phyloP scores from a whole-genome alignment of 2,113 vertebrate genomes.

The Chionodraco myersi region DNA sequence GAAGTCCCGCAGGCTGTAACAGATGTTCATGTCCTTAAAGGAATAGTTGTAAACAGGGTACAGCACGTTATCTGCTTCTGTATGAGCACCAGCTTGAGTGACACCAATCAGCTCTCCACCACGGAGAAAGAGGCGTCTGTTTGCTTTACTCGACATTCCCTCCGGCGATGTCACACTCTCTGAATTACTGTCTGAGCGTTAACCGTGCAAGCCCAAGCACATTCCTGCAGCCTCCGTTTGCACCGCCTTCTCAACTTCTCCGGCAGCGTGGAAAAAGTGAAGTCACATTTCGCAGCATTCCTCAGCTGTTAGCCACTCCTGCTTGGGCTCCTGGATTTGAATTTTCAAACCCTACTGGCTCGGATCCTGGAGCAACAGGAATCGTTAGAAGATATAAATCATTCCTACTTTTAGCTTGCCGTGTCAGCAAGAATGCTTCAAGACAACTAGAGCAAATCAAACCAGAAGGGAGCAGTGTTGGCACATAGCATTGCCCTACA shows the following conservation, averaged over 20 bases:
- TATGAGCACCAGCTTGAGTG: not conserved
- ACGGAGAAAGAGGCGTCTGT: slow-evolving; percentile 15
- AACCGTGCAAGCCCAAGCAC: slow-evolving; percentile 59
- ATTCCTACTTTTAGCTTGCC: not conserved
- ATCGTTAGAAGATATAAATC: not conserved
- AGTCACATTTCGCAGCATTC: slow-evolving; percentile 69
- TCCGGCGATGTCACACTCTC: slow-evolving; percentile 15
- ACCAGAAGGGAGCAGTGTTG: not conserved
- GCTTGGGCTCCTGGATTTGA: slow-evolving; percentile 30
- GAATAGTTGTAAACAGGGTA: not conserved
- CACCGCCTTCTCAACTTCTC: slow-evolving; percentile 12
- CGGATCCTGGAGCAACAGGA: not conserved
- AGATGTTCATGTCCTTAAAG: not conserved
- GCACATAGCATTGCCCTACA: slow-evolving; percentile 43
- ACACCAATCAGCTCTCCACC: not conserved
- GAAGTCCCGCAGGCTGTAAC: not conserved
- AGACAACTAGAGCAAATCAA: not conserved
- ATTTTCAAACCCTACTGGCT: slow-evolving; percentile 53
- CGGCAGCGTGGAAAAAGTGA: slow-evolving; percentile 65
- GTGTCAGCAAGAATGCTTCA: not conserved
- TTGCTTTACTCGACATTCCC: slow-evolving; percentile 23
- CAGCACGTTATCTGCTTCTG: not conserved
- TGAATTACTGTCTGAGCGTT: slow-evolving; percentile 56
- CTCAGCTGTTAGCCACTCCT: slow-evolving; percentile 70
- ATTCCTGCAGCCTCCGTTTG: slow-evolving; percentile 54